Evolutionary conservation across 2,888 invertebrate genomes (phyloP).

Genomic region (Auanema freiburgensis): DNA sequence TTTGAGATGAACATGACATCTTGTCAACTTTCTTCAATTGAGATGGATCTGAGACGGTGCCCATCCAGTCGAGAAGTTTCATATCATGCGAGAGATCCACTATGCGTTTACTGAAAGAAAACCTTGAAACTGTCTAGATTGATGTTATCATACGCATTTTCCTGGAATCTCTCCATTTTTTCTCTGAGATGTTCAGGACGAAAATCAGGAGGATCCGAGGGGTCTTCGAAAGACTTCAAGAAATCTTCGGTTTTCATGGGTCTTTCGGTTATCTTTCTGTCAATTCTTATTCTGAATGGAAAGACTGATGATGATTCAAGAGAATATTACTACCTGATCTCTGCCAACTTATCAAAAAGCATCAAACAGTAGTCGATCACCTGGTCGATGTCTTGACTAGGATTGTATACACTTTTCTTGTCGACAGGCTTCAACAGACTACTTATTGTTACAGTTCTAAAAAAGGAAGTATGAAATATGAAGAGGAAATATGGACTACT

Average conservation of each 20-base stretch:
- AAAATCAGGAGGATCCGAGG: conserved; percentile 1
- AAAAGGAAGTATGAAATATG: conserved; percentile 10
- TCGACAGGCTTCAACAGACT: conserved; percentile 29
- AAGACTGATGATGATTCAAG: not conserved
- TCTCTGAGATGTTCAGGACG: conserved; percentile 7
- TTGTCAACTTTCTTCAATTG: conserved; percentile 39
- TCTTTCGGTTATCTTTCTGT: conserved; percentile 15
- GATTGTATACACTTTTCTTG: conserved; percentile 22
- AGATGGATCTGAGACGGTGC: conserved; percentile 34
- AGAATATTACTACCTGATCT: conserved; percentile 31
- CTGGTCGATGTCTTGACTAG: conserved; percentile 24
- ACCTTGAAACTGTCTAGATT: not conserved
- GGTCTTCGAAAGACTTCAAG: conserved; percentile 9
- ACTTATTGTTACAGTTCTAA: conserved; percentile 29
- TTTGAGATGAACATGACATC: conserved; percentile 8
- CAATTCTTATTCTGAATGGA: conserved; percentile 23
- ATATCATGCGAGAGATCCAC: conserved; percentile 29
- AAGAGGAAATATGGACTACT: conserved; percentile 18
- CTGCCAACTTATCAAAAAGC: conserved; percentile 32
- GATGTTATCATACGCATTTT: conserved; percentile 11
- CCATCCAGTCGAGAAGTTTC: conserved; percentile 44
- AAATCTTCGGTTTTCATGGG: conserved; percentile 3
- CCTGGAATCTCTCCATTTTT: not conserved
- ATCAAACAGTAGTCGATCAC: conserved; percentile 28
- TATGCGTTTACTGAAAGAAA: conserved; percentile 29